Conservation (phyloP, 2,797 vertebrate genomes). For the Calcarius lapponicus region DNA sequence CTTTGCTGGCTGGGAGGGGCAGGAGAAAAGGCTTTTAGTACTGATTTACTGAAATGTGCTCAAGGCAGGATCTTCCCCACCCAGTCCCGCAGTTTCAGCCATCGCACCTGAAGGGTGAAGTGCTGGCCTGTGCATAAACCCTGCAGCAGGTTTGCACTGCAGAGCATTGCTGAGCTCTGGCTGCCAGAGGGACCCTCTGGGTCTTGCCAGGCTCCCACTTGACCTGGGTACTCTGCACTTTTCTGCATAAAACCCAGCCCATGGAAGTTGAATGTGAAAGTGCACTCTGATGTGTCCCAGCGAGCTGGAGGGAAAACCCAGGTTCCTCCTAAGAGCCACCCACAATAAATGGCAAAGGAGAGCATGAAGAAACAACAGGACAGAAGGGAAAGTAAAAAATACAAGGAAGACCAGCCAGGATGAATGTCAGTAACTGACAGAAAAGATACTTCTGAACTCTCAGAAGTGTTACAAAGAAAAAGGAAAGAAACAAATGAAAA, state of each 20-base stretch:
- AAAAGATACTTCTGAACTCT: neutral
- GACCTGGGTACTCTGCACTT: neutral
- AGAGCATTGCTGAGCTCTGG: neutral
- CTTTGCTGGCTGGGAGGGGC: neutral
- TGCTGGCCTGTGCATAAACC: neutral
- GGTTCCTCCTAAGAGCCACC: neutral
- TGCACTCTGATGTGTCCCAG: rapidly evolving
- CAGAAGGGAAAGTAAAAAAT: neutral
- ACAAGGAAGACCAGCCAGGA: neutral
- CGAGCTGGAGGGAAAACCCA: neutral
- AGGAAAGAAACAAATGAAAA: neutral
- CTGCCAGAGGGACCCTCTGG: neutral
- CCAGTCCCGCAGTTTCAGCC: neutral
- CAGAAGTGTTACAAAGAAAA: neutral
- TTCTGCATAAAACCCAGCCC: neutral
- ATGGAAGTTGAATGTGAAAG: neutral
- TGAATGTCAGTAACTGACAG: neutral
- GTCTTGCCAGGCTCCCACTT: neutral
- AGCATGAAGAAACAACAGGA: neutral
- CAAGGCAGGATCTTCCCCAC: neutral
- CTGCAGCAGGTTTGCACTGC: neutral
- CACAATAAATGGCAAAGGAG: neutral
- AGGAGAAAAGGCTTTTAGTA: neutral
- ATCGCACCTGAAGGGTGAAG: neutral
- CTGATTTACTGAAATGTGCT: neutral